Base-by-base conservation (phyloP, 2,113 vertebrate genomes). In the Saccopteryx leptura region DNA sequence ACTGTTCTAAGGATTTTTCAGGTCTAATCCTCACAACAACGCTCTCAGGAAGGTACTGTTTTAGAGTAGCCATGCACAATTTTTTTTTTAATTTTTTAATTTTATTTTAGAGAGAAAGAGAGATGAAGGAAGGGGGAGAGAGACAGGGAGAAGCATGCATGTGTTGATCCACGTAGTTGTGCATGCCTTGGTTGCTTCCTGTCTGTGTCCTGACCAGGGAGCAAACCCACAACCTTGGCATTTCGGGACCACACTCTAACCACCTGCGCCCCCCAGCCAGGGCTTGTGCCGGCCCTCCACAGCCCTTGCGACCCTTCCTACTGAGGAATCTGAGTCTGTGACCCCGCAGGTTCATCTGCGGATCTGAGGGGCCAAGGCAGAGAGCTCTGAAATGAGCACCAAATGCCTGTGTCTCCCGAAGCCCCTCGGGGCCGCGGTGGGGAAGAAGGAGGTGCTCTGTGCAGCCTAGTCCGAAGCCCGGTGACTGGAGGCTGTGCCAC, bases 381-480 rank as follows among this genome's bases (percentile, higher is more conserved):
- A 4, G 23, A 11, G 5, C 9, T 84, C 83, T 91, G 39, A 28
- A 15, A 7, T 10, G 54, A 81, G 39, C 56, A 15, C 28, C 26
- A 23, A 48, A 23, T n/a, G 39, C 69, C 52, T 33, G 28, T 13
- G 52, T 66, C 50, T 31, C 48, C 5, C 10, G 50, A 87, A 82
- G 26, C 19, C 39, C 56, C 14, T 58, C 13, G 3, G 56, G 75
- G 28, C 60, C 28, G 23, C 54, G 17, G 9, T 2, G 13, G 39
- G 28, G 68, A 56, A n/a, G 4, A n/a, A 71, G 66, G 39, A 52
- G 17, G 23, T 2, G 7, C 79, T 90, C 31, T 21, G 19, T 12
- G 21, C 0, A 0, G 19, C 23, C 24, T 9, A 31, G 46, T 28
- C 48, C 54, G 4, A 33, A 19, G 14, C 7, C 5, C 0, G 5